phyloP scores from a whole-genome alignment of 2,888 invertebrate species.

The Drepana falcataria region DNA sequence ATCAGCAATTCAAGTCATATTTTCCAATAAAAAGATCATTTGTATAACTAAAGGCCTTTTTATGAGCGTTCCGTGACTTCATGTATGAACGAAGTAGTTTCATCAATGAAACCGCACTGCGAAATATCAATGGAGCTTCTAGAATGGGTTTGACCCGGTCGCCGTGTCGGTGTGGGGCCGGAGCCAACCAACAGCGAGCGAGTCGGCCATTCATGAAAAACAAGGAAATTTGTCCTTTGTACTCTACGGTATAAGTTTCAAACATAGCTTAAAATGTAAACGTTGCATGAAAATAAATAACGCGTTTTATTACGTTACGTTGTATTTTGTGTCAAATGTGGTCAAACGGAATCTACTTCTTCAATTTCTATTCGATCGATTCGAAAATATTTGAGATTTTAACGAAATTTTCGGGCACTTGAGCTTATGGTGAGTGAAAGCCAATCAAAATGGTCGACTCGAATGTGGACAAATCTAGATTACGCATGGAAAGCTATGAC shows the following conservation, averaged over 20 bases:
- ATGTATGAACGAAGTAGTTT: conserved; percentile 31
- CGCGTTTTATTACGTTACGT: too few species aligned
- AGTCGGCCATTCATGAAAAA: conserved; percentile 23
- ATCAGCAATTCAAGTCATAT: neutral
- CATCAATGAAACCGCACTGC: conserved; percentile 67
- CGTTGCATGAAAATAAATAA: too few species aligned
- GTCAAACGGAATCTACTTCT: neutral
- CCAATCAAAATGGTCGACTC: conserved; percentile 10
- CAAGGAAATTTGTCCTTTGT: conserved; percentile 22
- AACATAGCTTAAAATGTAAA: neutral
- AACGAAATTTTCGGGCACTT: neutral
- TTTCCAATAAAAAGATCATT: neutral
- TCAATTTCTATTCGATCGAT: too few species aligned
- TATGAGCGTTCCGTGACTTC: conserved; percentile 4
- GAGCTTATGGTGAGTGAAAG: neutral
- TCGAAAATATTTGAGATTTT: neutral
- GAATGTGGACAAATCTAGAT: conserved; percentile 29
- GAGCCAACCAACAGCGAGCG: conserved; percentile 24
- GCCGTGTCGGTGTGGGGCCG: conserved; percentile 47
- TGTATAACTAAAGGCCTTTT: neutral
- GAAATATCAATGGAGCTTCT: conserved; percentile 72
- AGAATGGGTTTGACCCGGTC: conserved; percentile 69
- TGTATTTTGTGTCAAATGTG: neutral
- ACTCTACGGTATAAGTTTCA: conserved; percentile 11
- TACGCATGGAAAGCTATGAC: conserved; percentile 56